These are phyloP conservation scores for Lochmaea crataegi DNA, from an alignment of 2,888 invertebrate species.

Conservation along the genomic window DNA sequence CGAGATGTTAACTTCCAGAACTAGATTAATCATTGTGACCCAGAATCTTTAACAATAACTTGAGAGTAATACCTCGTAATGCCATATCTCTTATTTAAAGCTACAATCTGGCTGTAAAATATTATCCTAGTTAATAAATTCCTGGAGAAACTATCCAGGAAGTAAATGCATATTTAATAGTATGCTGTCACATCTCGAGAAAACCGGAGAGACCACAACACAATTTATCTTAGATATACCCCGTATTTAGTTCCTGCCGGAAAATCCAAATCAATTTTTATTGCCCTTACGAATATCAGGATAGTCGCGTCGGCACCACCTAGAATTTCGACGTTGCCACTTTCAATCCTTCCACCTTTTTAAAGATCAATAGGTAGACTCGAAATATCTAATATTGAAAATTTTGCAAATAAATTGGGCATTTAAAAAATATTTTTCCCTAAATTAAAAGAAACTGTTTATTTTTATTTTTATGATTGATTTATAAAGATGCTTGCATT, in stretches of 20 bases:
- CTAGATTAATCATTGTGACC: too few species aligned
- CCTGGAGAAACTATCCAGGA: too few species aligned
- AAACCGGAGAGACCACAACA: neutral
- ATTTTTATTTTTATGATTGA: too few species aligned
- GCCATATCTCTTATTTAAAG: too few species aligned
- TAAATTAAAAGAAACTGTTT: neutral
- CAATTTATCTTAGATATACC: slow-evolving; percentile 8
- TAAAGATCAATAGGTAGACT: neutral
- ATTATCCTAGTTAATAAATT: too few species aligned
- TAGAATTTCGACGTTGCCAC: slow-evolving; percentile 13
- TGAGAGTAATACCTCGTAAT: too few species aligned
- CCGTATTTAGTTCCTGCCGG: slow-evolving; percentile 8
- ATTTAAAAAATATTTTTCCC: neutral
- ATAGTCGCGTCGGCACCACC: slow-evolving; percentile 28
- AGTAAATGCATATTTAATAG: neutral
- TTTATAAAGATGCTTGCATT: too few species aligned
- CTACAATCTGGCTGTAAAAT: too few species aligned
- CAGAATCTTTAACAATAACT: too few species aligned
- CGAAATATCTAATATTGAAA: too few species aligned
- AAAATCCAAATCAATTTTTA: slow-evolving; percentile 34
- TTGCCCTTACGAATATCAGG: slow-evolving; percentile 7
- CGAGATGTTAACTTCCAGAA: too few species aligned
- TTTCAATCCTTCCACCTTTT: neutral
- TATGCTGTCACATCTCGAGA: neutral
- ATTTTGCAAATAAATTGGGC: neutral